Base-by-base conservation (phyloP, 2,888 invertebrate genomes). In the Masnerella sp. region DNA sequence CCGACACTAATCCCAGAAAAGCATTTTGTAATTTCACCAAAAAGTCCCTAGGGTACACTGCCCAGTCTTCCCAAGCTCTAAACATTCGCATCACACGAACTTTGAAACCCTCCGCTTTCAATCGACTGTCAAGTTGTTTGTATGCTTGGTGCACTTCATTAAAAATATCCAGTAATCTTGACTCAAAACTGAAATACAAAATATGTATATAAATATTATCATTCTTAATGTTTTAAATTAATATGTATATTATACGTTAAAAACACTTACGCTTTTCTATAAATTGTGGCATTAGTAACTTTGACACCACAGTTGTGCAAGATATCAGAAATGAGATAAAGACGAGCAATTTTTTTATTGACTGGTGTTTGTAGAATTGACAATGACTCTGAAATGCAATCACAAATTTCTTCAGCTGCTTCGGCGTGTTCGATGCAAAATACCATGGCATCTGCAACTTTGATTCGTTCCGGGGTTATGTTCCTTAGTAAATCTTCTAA, bases 371-470 rank as follows among this genome's bases (percentile, higher is more conserved):
- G 89, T 5, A 89, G 86, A 79, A 94, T 95, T 5, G 93, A 91
- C 40, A 99, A 90, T 0, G 97, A 92, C 88, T 98, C 98, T 1
- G 93, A 90, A 65, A 99, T 92, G 87, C 97, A 97, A 78, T 95
- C 95, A 47, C 96, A 94, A 74, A 99, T 94, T 90, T 99, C 99
- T 84, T 95, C 96, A 1, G 98, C 98, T 20, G 97, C 96, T 88
- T 98, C 98, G 15, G 98, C 97, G 88, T 99, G 98, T 86, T 99
- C 98, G 74, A 99, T 94, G 88, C 99, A 99, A 91, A 98, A 99
- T 52, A 99, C 95, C 99, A 99, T 99, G 11, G 95, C 95, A 85
- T 97, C 98, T 5, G 95, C 98, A 68, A 99, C 93, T 87, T 93
- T 93, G 70, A 90, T 88, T 59, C 95, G 91, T 81, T 95, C 93